phyloP scores from a whole-genome alignment of 2,888 invertebrate genomes.

The Heliconius ethilla region DNA sequence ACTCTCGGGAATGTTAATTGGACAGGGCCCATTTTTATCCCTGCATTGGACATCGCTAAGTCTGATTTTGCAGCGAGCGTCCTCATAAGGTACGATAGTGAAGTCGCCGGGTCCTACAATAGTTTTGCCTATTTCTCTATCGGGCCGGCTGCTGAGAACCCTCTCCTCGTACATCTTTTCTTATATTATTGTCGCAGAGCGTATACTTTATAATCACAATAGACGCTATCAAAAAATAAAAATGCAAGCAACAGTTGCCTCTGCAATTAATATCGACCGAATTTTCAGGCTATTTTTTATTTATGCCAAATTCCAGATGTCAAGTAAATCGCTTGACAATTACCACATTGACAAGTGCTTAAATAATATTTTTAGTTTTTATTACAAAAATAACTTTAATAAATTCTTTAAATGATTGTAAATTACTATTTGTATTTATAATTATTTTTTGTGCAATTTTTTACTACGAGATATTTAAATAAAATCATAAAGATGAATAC shows the following conservation, averaged over 20 bases:
- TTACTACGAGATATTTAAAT: neutral
- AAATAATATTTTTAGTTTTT: neutral
- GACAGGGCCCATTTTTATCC: constrained; percentile 56
- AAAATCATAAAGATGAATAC: neutral
- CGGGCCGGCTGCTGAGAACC: constrained; percentile 60
- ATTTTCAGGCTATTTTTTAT: constrained; percentile 30
- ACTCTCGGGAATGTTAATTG: constrained; percentile 61
- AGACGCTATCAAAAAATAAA: neutral
- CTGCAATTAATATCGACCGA: constrained; percentile 38
- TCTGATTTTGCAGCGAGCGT: constrained; percentile 68
- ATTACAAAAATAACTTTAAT: neutral
- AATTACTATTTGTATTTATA: neutral
- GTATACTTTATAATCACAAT: constrained; percentile 15
- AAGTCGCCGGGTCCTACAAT: constrained; percentile 69
- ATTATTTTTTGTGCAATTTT: neutral
- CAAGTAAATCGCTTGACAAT: constrained; percentile 13
- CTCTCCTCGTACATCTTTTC: constrained; percentile 60
- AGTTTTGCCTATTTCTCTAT: constrained; percentile 69
- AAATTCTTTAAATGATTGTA: neutral
- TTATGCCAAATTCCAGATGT: constrained; percentile 19
- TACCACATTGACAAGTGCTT: neutral
- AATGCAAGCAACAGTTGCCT: constrained; percentile 19
- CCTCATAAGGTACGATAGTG: constrained; percentile 70
- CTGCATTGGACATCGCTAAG: constrained; percentile 62
- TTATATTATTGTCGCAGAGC: neutral